phyloP scores from a whole-genome alignment of 1,140 invertebrate species.

The Drosophila willistoni region DNA sequence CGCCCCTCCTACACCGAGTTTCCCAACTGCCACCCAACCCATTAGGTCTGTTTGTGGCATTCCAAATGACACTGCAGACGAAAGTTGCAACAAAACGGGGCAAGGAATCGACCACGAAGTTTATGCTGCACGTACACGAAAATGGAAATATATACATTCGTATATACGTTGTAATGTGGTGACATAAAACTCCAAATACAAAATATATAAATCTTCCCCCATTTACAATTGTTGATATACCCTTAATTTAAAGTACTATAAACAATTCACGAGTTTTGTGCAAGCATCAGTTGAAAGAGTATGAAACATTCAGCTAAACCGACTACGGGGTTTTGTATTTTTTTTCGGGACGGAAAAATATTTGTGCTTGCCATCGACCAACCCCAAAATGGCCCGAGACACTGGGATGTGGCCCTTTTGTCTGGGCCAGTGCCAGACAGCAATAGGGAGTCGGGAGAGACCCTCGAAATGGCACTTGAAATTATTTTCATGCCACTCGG shows the following conservation, averaged over 20 bases:
- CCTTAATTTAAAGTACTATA: background rate
- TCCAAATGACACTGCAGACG: conserved; percentile 33
- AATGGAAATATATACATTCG: conserved; percentile 24
- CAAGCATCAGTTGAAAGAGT: background rate
- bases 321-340: background rate
- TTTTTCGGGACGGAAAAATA: conserved; percentile 51
- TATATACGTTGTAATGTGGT: conserved; percentile 20
- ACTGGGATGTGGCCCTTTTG: conserved; percentile 36
- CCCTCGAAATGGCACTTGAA: conserved; percentile 39
- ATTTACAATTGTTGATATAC: conserved; percentile 15
- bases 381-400: conserved; percentile 33
- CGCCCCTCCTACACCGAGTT: background rate
- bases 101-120: conserved; percentile 30
- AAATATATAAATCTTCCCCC: conserved; percentile 52
- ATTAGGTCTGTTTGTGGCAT: conserved; percentile 7
- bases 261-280: background rate
- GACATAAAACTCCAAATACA: conserved; percentile 18
- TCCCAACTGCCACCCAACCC: background rate
- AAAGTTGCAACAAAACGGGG: conserved; percentile 36
- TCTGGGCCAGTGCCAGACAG: conserved; percentile 32
- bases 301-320: background rate
- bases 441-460: conserved; percentile 17
- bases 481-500: conserved; percentile 60
- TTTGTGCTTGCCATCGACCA: conserved; percentile 44
- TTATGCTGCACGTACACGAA: conserved; percentile 36